Evolutionary conservation across 2,797 vertebrate genomes (phyloP).

Genomic region (Scyliorhinus canicula): DNA sequence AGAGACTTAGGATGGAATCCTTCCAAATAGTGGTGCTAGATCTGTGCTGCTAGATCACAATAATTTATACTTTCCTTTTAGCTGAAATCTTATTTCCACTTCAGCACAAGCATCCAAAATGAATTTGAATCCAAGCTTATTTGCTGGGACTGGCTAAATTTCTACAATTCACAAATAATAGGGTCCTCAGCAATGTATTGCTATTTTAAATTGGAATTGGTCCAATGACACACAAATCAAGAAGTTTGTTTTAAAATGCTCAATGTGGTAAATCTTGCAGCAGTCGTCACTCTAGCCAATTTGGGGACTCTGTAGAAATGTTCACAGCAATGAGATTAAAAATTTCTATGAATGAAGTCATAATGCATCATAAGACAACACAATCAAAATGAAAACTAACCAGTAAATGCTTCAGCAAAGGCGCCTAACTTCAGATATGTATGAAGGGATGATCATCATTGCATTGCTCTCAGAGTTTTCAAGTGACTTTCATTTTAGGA

Average conservation of each 20-base stretch:
- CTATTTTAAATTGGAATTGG: background rate
- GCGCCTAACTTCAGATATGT: background rate
- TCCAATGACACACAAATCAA: background rate
- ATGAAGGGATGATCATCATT: background rate
- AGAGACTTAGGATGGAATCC: background rate
- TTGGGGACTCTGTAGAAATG: background rate
- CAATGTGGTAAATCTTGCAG: background rate
- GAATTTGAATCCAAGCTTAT: background rate
- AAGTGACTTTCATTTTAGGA: background rate
- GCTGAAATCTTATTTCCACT: background rate
- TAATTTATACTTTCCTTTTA: background rate
- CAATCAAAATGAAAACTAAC: background rate
- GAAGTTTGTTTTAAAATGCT: background rate
- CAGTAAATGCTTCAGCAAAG: background rate
- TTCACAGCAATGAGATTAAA: slow-evolving; percentile 14
- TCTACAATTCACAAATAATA: background rate
- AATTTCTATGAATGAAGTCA: background rate
- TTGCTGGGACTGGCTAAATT: background rate
- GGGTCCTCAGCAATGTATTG: background rate
- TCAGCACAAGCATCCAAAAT: background rate
- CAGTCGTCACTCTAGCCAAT: background rate
- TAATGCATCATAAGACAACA: background rate
- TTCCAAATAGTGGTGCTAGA: background rate
- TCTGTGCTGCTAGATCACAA: no score
- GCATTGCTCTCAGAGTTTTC: background rate